Percentiles rank a stretch among this genome's conserved stretches.
Conservation (phyloP, 2,113 vertebrate genomes). For the Axis porcinus region DNA sequence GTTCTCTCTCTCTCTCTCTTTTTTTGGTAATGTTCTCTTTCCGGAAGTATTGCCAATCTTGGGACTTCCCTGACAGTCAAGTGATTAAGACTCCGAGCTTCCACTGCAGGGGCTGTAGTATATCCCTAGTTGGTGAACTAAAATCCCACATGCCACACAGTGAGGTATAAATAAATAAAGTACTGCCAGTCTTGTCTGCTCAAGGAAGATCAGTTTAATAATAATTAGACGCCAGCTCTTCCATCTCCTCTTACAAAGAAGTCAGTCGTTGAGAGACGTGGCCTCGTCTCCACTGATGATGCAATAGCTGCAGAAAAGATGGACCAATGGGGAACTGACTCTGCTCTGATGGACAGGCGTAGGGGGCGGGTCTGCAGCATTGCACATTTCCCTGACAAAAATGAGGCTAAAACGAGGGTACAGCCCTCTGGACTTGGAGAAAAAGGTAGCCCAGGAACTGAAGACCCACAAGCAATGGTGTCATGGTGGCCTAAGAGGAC, state of each 20-base stretch:
- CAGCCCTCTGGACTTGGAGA: not conserved
- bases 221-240: not conserved
- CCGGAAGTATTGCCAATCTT: not conserved
- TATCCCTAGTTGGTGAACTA: not conserved
- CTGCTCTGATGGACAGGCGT: not conserved
- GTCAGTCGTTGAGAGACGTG: fast-evolving
- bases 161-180: not conserved
- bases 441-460: not conserved
- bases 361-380: not conserved
- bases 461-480: not conserved
- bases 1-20: not conserved
- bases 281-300: not conserved
- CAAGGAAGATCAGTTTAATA: not conserved
- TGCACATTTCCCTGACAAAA: not conserved
- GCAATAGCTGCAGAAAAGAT: not conserved
- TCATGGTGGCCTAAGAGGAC: not conserved
- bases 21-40: not conserved
- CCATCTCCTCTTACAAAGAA: not conserved
- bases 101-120: not conserved
- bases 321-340: not conserved
- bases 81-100: not conserved
- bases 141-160: not conserved
- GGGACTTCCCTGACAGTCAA: not conserved
- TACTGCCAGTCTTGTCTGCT: not conserved
- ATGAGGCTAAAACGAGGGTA: too few species aligned